phyloP scores from a whole-genome alignment of 2,797 vertebrate genomes.

The Lemur catta region DNA sequence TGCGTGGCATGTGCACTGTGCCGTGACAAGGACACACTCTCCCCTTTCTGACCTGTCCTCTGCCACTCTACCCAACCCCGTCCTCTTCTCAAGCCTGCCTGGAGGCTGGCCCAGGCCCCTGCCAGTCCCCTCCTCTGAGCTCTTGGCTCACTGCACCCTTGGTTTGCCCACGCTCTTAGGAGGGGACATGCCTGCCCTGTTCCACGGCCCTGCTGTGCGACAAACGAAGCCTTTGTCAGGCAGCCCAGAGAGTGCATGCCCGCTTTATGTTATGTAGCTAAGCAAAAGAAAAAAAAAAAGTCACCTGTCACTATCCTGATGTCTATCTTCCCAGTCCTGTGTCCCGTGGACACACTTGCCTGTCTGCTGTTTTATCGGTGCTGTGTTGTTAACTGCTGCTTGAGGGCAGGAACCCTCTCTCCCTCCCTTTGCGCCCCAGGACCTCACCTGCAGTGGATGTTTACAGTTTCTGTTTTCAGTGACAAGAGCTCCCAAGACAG shows the following conservation, averaged over 20 bases:
- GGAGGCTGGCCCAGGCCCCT: not conserved
- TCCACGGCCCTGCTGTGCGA: not conserved
- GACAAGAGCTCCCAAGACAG: not conserved
- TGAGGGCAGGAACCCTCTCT: not conserved
- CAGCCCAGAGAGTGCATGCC: not conserved
- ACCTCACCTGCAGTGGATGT: not conserved
- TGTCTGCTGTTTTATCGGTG: not conserved
- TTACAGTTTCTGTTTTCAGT: not conserved
- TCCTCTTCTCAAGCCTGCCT: not conserved
- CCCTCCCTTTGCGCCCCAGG: not conserved
- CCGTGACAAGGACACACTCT: fast-evolving
- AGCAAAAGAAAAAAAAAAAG: not conserved
- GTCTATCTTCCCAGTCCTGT: not conserved
- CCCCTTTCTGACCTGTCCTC: fast-evolving
- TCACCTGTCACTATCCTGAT: not conserved
- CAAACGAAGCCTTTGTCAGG: not conserved
- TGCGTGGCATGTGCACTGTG: fast-evolving
- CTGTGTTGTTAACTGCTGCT: not conserved
- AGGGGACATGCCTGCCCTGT: not conserved
- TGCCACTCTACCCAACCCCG: not conserved
- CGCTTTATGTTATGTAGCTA: too few relatives aligned
- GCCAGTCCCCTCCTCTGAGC: not conserved
- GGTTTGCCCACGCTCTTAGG: not conserved
- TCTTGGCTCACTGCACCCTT: not conserved
- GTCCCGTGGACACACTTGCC: not conserved